phyloP scores from a whole-genome alignment of 2,113 vertebrate genomes.

The Propithecus coquereli region DNA sequence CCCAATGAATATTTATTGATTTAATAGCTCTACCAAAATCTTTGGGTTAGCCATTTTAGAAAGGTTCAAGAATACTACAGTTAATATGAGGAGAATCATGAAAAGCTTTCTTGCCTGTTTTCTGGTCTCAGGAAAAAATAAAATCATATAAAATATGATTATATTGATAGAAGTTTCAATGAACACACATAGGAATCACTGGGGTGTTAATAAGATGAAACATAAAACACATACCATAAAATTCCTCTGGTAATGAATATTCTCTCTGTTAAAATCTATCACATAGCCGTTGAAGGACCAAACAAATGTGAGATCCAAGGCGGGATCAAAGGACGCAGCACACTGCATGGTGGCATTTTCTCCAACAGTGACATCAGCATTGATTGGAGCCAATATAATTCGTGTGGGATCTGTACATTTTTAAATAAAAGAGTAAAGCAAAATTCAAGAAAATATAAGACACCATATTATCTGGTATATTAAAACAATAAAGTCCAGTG shows the following conservation, averaged over 20 bases:
- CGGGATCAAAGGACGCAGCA: slow-evolving; percentile 89
- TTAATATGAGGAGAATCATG: background rate
- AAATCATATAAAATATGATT: background rate
- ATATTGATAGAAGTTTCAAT: background rate
- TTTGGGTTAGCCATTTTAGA: background rate
- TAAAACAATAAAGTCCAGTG: slow-evolving; percentile 11
- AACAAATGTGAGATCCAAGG: slow-evolving; percentile 94
- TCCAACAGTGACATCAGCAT: slow-evolving; percentile 92
- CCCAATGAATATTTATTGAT: background rate
- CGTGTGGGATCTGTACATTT: slow-evolving; percentile 90
- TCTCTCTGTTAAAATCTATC: slow-evolving; percentile 91
- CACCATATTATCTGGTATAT: background rate
- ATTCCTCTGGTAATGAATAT: slow-evolving; percentile 88
- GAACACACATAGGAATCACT: background rate
- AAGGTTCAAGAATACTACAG: background rate
- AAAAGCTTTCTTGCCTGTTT: background rate
- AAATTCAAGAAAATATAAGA: slow-evolving; percentile 48
- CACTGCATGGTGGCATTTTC: slow-evolving; percentile 93
- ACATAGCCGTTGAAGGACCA: slow-evolving; percentile 93
- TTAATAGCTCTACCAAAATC: background rate
- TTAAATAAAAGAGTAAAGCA: slow-evolving; percentile 61
- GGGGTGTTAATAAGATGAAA: background rate
- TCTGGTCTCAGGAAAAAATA: background rate
- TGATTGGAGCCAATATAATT: slow-evolving; percentile 93
- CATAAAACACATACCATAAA: slow-evolving; percentile 85